phyloP scores from a whole-genome alignment of 2,113 vertebrate genomes.

The Microtus montanus region DNA sequence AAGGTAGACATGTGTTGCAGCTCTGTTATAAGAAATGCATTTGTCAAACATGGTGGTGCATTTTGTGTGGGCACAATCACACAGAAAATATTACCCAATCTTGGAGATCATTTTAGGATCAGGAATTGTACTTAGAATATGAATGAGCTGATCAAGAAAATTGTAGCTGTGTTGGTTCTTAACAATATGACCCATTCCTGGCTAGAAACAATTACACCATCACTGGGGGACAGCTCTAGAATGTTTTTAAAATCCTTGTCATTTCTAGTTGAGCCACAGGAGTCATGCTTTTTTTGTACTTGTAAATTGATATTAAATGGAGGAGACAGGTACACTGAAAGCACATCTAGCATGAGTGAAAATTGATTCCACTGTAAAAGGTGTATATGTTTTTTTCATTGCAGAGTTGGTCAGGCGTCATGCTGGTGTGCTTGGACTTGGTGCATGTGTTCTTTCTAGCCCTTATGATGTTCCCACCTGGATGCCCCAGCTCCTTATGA shows the following conservation, averaged over 20 bases:
- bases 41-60: background rate
- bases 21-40: background rate
- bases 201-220: background rate
- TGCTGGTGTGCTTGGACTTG: conserved; percentile 96
- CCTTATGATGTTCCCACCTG: conserved; percentile 97
- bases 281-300: background rate
- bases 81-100: background rate
- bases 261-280: conserved; percentile 9
- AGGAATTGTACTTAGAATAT: background rate
- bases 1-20: background rate
- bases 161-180: background rate
- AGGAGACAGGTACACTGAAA: conserved; percentile 37
- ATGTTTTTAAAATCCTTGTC: background rate
- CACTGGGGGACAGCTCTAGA: background rate
- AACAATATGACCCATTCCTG: background rate
- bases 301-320: conserved; percentile 26
- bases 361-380: conserved; percentile 9
- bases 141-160: background rate
- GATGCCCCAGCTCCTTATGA: conserved; percentile 99
- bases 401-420: conserved; percentile 95
- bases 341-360: background rate
- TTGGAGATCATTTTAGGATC: conserved; percentile 1
- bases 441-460: conserved; percentile 96
- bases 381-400: background rate
- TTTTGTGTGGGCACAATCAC: background rate